Conservation (phyloP, 2,797 vertebrate species). For the Lutjanus campechanus region DNA sequence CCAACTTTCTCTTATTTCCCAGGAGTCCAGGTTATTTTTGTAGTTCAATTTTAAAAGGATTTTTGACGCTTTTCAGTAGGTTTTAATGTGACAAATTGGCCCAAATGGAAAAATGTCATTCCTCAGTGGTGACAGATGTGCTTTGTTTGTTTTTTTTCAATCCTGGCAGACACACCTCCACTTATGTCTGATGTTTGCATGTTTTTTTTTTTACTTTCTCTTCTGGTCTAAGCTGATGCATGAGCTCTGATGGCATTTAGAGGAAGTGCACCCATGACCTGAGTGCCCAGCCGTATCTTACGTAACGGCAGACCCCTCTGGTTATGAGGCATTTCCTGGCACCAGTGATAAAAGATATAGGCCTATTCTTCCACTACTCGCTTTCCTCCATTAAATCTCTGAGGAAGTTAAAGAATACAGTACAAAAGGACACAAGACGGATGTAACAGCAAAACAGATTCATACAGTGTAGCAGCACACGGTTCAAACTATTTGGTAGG, state of each 20-base stretch:
- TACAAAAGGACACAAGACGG: constrained; percentile 2
- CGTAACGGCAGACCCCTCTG: constrained; percentile 63
- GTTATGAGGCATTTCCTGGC: constrained; percentile 67
- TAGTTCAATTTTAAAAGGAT: constrained; percentile 29
- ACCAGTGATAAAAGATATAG: constrained; percentile 68
- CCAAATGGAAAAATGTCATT: constrained; percentile 31
- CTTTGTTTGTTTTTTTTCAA: constrained; percentile 12
- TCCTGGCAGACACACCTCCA: not conserved
- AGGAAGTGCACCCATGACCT: constrained; percentile 54
- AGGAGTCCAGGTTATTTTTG: constrained; percentile 26
- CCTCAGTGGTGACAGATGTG: not conserved
- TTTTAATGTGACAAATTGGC: constrained; percentile 31
- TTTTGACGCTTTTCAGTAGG: constrained; percentile 23
- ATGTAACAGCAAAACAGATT: not conserved
- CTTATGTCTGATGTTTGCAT: constrained; percentile 5
- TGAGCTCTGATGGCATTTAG: constrained; percentile 61
- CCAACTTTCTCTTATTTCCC: constrained; percentile 42
- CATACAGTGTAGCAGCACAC: not conserved
- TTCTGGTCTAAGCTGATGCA: constrained; percentile 41
- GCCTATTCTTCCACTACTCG: constrained; percentile 55
- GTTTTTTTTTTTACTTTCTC: not conserved
- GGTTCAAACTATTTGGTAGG: not conserved
- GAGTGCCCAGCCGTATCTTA: constrained; percentile 49
- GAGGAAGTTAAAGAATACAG: constrained; percentile 9
- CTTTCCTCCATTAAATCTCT: constrained; percentile 26